phyloP scores from a whole-genome alignment of 53 echinoderm and acorn worm species.

The Paelopatides confundens region DNA sequence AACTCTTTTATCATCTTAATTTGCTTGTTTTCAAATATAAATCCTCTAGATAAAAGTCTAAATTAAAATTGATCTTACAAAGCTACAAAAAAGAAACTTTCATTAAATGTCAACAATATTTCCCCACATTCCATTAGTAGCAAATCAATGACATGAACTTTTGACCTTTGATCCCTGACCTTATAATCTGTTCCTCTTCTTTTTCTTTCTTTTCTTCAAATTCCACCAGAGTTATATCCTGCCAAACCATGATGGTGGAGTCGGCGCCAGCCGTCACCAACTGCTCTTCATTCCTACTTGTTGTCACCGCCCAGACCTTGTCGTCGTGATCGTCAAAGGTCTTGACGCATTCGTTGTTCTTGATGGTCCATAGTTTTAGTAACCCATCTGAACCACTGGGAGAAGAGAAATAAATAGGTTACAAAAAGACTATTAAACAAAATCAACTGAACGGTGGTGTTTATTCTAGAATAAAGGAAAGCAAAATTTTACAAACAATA shows the following conservation, averaged over 20 bases:
- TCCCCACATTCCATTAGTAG: too few species aligned
- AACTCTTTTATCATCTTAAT: too few species aligned
- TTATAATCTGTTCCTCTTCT: conserved; percentile 86
- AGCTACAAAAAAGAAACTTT: too few species aligned
- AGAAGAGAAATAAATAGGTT: background rate
- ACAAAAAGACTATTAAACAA: too few species aligned
- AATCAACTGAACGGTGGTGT: too few species aligned
- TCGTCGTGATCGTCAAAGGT: conserved; percentile 92
- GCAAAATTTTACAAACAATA: too few species aligned
- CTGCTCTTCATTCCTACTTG: conserved; percentile 61
- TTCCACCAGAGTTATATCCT: conserved; percentile 95
- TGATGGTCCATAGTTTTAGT: conserved; percentile 98
- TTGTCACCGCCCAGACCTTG: conserved; percentile 89
- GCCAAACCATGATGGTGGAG: conserved; percentile 83
- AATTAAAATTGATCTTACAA: too few species aligned
- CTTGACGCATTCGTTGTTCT: conserved; percentile 88
- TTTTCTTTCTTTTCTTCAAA: conserved; percentile 82
- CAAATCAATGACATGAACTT: too few species aligned
- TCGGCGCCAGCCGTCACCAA: conserved; percentile 84
- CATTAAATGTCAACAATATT: too few species aligned
- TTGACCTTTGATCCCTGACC: conserved; percentile 60
- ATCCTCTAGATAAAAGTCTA: too few species aligned
- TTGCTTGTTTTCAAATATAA: too few species aligned
- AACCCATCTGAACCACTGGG: conserved; percentile 94
- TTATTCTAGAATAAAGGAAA: too few species aligned